Conservation (phyloP, 2,888 invertebrate species). For the Esperia sulphurella region DNA sequence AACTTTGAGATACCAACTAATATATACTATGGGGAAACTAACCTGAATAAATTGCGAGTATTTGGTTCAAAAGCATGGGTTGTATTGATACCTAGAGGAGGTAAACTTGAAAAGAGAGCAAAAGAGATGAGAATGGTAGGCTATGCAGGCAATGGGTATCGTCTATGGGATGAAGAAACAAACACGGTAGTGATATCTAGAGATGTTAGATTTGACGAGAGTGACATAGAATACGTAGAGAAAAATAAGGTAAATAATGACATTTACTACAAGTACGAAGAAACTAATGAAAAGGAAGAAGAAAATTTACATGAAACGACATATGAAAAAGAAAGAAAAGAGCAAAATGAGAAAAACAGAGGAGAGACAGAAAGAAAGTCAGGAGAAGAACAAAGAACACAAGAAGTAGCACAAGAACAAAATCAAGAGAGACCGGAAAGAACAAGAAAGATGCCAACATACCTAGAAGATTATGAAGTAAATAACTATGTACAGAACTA, state of each 20-base stretch:
- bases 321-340: not conserved
- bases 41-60: constrained; percentile 4
- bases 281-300: not conserved
- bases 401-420: not conserved
- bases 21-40: constrained; percentile 2
- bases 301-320: not conserved
- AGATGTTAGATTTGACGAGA: constrained; percentile 11
- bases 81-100: constrained; percentile 7
- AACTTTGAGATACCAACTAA: constrained; percentile 6
- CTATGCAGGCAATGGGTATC: constrained; percentile 10
- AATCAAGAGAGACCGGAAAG: constrained; percentile 4
- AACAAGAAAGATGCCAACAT: constrained; percentile 1
- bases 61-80: constrained; percentile 15
- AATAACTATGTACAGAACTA: too few species aligned
- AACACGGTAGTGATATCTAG: constrained; percentile 3
- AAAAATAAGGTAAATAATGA: constrained; percentile 2
- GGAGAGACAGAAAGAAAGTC: too few species aligned
- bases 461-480: constrained; percentile 3
- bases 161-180: constrained; percentile 12
- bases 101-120: constrained; percentile 11
- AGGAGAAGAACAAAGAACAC: constrained; percentile 1
- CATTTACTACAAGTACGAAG: not conserved
- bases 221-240: constrained; percentile 2
- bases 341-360: too few species aligned
- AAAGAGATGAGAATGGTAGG: constrained; percentile 13